phyloP scores from a whole-genome alignment of 2,888 invertebrate species.

The Lysandra coridon region DNA sequence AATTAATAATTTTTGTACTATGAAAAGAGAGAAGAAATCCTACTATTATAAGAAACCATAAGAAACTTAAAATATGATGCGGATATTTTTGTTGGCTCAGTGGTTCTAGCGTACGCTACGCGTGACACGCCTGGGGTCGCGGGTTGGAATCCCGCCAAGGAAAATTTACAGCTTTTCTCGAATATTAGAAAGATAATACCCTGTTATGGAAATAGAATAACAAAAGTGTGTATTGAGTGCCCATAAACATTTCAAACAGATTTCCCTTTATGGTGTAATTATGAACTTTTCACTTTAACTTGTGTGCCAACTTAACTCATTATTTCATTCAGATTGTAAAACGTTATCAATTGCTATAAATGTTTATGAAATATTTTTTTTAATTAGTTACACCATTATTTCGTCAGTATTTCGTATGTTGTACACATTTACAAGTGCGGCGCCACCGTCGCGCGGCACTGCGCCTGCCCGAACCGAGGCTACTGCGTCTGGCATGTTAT shows the following conservation, averaged over 20 bases:
- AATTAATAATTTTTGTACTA: too few relatives aligned
- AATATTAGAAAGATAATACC: neutral
- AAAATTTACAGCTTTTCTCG: neutral
- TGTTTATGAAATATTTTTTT: neutral
- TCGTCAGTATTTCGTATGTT: neutral
- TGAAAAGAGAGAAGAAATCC: too few relatives aligned
- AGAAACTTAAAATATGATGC: neutral
- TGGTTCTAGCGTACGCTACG: neutral
- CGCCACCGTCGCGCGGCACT: slow-evolving; percentile 33
- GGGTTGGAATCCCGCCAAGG: slow-evolving; percentile 6
- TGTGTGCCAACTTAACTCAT: too few relatives aligned
- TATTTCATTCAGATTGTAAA: too few relatives aligned
- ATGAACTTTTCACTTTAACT: neutral
- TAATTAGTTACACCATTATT: neutral
- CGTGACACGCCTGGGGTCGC: neutral
- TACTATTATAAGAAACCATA: neutral
- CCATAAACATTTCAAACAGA: neutral
- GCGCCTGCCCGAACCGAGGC: slow-evolving; percentile 40
- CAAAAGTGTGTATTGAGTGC: neutral
- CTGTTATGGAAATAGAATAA: neutral
- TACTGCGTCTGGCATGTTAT: slow-evolving; percentile 39
- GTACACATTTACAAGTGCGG: neutral
- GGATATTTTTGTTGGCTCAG: slow-evolving; percentile 3
- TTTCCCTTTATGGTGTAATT: neutral
- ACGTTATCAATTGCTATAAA: neutral